Evolutionary conservation across 2,888 invertebrate species (phyloP), one percentile per base, ranked within the genome.

Genomic region (Rotaria socialis): DNA sequence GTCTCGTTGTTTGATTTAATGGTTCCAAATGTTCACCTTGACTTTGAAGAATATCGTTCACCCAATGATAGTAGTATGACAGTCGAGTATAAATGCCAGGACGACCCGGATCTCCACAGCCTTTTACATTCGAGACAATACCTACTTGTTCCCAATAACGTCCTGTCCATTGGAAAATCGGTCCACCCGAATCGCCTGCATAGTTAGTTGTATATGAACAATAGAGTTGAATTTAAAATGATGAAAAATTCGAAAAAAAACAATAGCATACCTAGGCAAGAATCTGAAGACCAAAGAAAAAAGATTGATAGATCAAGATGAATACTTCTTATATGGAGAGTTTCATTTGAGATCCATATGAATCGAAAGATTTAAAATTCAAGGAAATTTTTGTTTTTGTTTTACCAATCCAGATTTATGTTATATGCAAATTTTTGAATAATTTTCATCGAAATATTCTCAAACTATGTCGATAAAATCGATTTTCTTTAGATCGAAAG

Each of bases 11-110:
- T 60, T 27, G 27, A 27, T 27, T 60, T 8, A 10, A 60, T 60
- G 60, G 60, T 60, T 60, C 60, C 4, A 60, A 22, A 60, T 60
- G 60, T 60, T 60, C 60, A 2, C 27, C 60, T 6, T 60, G 11
- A 60, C 8, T 60, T 60, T 60, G n/a, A 27, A 60, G 60, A 27
- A 60, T 60, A 27, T 27, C 8, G 16, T 60, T 60, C 22, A 60
- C 8, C 60, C 60, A 60, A 27, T 60, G 27, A 27, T 60, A 60
- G 7, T 27, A 60, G 22, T 60, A 60, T 27, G 60, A 60, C 5
- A 60, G 7, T n/a, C 60, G 60, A 60, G 60, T 60, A 60, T 60
- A 60, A 60, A 60, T 27, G n/a, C 60, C 60, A 27, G 60, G 60
- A 60, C 27, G 10, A 2, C 60, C 60, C 1, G 27, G 60, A 27